Evolutionary conservation across 2,888 invertebrate species (phyloP), one percentile per base, ranked within the genome.

Genomic region (Metellina segmentata): DNA sequence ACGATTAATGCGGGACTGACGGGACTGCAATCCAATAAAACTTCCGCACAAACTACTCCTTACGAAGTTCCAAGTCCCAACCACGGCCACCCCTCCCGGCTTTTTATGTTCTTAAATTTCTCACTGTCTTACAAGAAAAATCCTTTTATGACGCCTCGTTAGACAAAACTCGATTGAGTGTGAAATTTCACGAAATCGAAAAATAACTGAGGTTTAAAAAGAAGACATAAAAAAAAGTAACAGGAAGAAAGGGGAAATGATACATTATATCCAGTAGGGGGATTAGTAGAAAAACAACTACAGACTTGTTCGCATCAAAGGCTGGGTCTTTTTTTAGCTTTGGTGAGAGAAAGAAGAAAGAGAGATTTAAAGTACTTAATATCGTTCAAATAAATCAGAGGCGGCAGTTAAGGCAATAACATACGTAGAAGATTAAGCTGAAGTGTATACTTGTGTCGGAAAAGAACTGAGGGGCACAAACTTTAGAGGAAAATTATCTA

Each of bases 91-190:
- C 61, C 16, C 34, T 61, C 16, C 61, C 61, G 0, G 13, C 16
- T 61, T 61, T 61, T 79, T 61, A 16, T 49, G 16, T 69, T 61
- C 61, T 61, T 20, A 34, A 79, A 79, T 61, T 79, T 61, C 61
- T 79, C 61, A 61, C 53, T 79, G 79, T 79, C 79, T 49, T 49
- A 19, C 19, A 71, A 82, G 71, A 49, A 71, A 70, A 82, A 82
- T 82, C 82, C 82, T 53, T 49, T 82, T 82, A 82, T 82, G 71
- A 82, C 71, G 82, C 71, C 71, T 71, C 49, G 71, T 70, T 82
- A 71, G n/a, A 82, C 82, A 82, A 51, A 82, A 82, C 70, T 71
- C 82, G 70, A 82, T 82, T 82, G 71, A 82, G 82, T 82, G 82
- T 82, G 49, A 82, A 71, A 71, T 48, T 82, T 71, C 69, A 49